phyloP scores from a whole-genome alignment of 2,113 vertebrate species.

The Pyrgilauda ruficollis region DNA sequence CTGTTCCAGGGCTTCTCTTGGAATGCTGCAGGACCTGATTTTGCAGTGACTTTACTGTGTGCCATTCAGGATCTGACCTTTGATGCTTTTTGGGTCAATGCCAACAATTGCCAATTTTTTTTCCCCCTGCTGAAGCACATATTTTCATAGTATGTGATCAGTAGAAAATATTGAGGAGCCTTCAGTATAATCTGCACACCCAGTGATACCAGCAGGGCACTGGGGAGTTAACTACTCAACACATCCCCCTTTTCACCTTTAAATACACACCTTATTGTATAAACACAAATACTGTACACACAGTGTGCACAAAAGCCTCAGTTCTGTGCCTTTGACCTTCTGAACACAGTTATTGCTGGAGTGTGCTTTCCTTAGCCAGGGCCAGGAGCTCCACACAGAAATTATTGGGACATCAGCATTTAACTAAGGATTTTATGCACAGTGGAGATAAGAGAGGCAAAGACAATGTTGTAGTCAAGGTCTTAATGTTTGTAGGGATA shows the following conservation, averaged over 20 bases:
- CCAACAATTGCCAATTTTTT: background rate
- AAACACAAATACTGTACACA: background rate
- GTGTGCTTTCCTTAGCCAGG: background rate
- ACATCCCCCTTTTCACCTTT: background rate
- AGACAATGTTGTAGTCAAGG: background rate
- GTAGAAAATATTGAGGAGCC: background rate
- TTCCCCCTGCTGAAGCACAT: background rate
- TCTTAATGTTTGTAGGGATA: background rate
- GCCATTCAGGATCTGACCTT: background rate
- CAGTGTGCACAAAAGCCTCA: background rate
- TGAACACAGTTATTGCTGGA: background rate
- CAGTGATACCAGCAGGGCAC: background rate
- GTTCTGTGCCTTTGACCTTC: background rate
- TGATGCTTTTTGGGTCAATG: background rate
- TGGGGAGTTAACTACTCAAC: background rate
- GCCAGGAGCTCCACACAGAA: background rate
- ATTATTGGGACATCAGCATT: background rate
- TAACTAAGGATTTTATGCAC: background rate
- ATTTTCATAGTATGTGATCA: background rate
- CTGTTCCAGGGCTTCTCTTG: background rate
- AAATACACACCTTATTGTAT: background rate
- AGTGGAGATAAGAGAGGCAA: background rate
- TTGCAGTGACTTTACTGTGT: background rate
- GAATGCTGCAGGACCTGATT: background rate
- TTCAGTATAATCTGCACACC: background rate